Conservation (phyloP, 2,888 invertebrate genomes). For the Nasonovia ribisnigri region DNA sequence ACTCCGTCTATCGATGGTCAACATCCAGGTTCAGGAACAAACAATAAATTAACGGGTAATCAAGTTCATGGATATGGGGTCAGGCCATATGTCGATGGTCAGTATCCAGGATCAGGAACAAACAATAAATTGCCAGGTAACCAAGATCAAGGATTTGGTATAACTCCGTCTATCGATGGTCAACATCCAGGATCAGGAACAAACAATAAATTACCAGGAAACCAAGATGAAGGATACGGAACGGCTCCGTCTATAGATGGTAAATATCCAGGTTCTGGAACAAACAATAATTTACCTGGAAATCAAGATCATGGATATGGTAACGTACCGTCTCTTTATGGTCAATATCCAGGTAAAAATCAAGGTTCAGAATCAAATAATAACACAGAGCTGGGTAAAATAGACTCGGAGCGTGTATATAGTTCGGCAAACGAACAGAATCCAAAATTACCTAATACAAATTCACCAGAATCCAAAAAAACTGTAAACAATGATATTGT, state of each 20-base stretch:
- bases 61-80: neutral
- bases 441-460: neutral
- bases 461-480: neutral
- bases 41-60: neutral
- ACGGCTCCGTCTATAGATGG: neutral
- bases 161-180: neutral
- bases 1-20: neutral
- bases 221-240: neutral
- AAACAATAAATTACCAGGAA: neutral
- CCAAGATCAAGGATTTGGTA: slow-evolving; percentile 22
- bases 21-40: neutral
- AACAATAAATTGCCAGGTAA: slow-evolving; percentile 22
- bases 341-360: slow-evolving; percentile 24
- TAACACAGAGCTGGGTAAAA: slow-evolving; percentile 44
- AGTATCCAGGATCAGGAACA: neutral
- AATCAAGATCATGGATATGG: slow-evolving; percentile 31
- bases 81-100: neutral
- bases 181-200: neutral
- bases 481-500: neutral
- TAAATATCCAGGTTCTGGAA: neutral
- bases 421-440: neutral
- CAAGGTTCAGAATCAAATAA: neutral
- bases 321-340: neutral
- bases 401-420: slow-evolving; percentile 33
- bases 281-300: neutral